These are phyloP conservation scores for Heteromyza rotundicornis DNA, from an alignment of 2,888 invertebrate genomes.

Conservation along the genomic window DNA sequence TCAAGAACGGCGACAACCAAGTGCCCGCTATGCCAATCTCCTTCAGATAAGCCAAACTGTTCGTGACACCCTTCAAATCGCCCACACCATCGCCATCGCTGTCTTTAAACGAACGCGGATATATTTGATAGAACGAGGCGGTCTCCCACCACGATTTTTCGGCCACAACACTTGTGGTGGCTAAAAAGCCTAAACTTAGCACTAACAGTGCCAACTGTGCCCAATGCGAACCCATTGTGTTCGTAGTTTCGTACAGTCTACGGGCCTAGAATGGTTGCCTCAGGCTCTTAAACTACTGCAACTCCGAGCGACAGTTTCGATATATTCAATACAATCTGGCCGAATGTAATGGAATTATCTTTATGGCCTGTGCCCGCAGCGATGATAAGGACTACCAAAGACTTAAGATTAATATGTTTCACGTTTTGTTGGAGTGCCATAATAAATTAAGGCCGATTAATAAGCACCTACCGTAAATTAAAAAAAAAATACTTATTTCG, in stretches of 20 bases:
- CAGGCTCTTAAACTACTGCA: no score
- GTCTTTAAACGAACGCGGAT: constrained; percentile 85
- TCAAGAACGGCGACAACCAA: constrained; percentile 77
- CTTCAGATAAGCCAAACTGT: constrained; percentile 70
- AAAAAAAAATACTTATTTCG: no score
- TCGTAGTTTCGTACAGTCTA: not conserved
- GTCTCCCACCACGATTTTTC: constrained; percentile 77
- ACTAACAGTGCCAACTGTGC: constrained; percentile 26
- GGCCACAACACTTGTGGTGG: constrained; percentile 13
- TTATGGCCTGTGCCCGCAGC: no score
- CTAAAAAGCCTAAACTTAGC: constrained; percentile 19
- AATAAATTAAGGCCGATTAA: no score
- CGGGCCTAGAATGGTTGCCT: no score
- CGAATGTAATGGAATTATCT: no score
- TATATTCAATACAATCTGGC: no score
- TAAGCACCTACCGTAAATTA: no score
- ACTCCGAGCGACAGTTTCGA: no score
- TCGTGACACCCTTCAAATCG: constrained; percentile 77
- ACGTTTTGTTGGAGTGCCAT: no score
- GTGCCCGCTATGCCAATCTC: constrained; percentile 72
- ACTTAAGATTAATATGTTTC: no score
- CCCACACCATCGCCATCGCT: constrained; percentile 82
- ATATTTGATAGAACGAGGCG: constrained; percentile 83
- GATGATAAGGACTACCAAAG: no score
- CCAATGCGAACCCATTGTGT: not conserved